Conservation (phyloP, 2,113 vertebrate species). For the Alouatta palliata region DNA sequence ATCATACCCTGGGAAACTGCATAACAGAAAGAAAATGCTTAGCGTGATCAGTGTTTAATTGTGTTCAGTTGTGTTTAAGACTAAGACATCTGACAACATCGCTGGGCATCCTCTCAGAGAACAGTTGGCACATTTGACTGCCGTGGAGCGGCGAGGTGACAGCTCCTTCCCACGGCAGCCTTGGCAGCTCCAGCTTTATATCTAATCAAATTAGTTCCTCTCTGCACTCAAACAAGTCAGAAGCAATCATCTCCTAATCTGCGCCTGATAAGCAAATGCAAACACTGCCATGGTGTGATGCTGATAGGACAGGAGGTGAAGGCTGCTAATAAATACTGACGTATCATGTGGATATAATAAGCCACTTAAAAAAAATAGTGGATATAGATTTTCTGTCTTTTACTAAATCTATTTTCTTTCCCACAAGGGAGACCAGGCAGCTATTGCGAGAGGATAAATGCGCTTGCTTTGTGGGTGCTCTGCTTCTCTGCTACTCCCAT, state of each 20-base stretch:
- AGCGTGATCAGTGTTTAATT: background rate
- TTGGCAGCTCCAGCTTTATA: background rate
- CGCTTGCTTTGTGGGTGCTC: slow-evolving; percentile 8
- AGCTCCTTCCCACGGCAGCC: fast-evolving
- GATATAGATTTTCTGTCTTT: slow-evolving; percentile 80
- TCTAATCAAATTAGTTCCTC: slow-evolving; percentile 8
- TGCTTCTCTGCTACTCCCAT: slow-evolving; percentile 37
- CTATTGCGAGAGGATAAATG: background rate
- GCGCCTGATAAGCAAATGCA: background rate
- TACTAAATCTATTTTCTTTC: slow-evolving; percentile 75
- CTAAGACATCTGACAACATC: no score
- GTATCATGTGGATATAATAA: slow-evolving; percentile 72
- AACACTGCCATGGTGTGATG: slow-evolving; percentile 62
- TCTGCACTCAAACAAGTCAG: background rate
- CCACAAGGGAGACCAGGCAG: slow-evolving; percentile 29
- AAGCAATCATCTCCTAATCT: background rate
- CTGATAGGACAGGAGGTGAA: slow-evolving; percentile 53
- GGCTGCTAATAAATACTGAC: slow-evolving; percentile 55
- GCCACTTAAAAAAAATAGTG: slow-evolving; percentile 72
- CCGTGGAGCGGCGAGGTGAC: background rate
- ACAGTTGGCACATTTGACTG: background rate
- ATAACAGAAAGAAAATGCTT: background rate
- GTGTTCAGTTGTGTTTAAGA: background rate
- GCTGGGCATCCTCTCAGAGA: background rate
- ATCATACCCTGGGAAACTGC: background rate